Evolutionary conservation across 2,888 invertebrate species (phyloP).

Genomic region (Eupsilia transversa): DNA sequence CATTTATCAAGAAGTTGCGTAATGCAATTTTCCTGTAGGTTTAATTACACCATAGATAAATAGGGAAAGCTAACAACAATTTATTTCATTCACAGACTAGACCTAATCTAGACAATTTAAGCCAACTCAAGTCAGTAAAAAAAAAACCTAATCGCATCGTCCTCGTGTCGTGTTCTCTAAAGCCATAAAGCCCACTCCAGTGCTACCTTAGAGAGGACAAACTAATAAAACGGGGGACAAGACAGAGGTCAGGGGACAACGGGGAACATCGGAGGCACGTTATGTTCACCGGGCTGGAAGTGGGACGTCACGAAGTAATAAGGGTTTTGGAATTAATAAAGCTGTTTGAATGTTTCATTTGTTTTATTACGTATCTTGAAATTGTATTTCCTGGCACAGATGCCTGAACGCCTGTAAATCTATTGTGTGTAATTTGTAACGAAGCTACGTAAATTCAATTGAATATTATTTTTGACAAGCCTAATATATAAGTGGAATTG

Average conservation of each 20-base stretch:
- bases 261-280: constrained; percentile 76
- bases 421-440: not conserved
- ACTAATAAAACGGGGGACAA: constrained; percentile 78
- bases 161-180: constrained; percentile 57
- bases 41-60: not conserved
- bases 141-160: constrained; percentile 34
- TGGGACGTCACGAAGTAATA: constrained; percentile 64
- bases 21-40: not conserved
- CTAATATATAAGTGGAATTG: not conserved
- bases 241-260: constrained; percentile 69
- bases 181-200: constrained; percentile 37
- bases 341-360: constrained; percentile 27
- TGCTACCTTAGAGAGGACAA: constrained; percentile 70
- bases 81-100: not conserved
- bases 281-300: constrained; percentile 78
- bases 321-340: constrained; percentile 50
- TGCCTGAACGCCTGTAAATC: not conserved
- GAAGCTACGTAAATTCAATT: not conserved
- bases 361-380: not conserved
- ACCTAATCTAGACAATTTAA: not conserved
- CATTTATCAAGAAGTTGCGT: not conserved
- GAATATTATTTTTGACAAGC: not conserved
- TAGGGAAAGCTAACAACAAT: not conserved
- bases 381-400: not conserved
- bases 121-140: not conserved